A percentile compares a stretch with the other conserved stretches of the same genome.
phyloP scores from a whole-genome alignment of 2,888 invertebrate species.

The Parnassius apollo region DNA sequence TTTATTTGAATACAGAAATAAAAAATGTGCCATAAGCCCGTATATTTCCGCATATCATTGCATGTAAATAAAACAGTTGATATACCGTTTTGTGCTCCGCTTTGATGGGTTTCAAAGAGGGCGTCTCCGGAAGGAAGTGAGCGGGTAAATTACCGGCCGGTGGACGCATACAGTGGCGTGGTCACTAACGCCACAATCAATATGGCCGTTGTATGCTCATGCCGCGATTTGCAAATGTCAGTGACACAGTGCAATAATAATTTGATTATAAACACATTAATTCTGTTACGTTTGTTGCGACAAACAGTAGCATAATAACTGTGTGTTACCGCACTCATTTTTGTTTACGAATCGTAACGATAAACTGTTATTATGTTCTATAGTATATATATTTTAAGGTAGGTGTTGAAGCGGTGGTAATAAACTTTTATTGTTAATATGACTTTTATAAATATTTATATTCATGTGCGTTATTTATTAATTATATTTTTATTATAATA shows the following conservation, averaged over 20 bases:
- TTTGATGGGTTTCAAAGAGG: slow-evolving; percentile 29
- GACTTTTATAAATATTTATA: too few relatives aligned
- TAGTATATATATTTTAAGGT: too few relatives aligned
- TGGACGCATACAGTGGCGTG: slow-evolving; percentile 49
- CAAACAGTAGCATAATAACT: background rate
- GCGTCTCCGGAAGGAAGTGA: slow-evolving; percentile 70
- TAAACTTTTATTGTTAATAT: too few relatives aligned
- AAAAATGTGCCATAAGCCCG: too few relatives aligned
- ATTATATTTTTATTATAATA: too few relatives aligned
- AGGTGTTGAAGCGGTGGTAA: too few relatives aligned
- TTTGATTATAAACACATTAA: slow-evolving; percentile 8
- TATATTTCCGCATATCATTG: background rate
- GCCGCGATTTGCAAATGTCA: slow-evolving; percentile 36
- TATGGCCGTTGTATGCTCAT: slow-evolving; percentile 44
- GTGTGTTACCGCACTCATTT: background rate
- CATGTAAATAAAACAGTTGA: slow-evolving; percentile 15
- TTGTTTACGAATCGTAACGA: background rate
- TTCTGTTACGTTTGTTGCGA: slow-evolving; percentile 6
- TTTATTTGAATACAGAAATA: too few relatives aligned
- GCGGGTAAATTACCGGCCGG: slow-evolving; percentile 65
- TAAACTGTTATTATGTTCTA: too few relatives aligned
- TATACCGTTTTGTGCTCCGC: slow-evolving; percentile 21
- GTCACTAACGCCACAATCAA: slow-evolving; percentile 57
- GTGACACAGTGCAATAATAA: slow-evolving; percentile 31
- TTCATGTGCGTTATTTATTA: too few relatives aligned